These are phyloP conservation scores for Apus apus DNA, from an alignment of 2,113 vertebrate genomes.

Conservation along the genomic window DNA sequence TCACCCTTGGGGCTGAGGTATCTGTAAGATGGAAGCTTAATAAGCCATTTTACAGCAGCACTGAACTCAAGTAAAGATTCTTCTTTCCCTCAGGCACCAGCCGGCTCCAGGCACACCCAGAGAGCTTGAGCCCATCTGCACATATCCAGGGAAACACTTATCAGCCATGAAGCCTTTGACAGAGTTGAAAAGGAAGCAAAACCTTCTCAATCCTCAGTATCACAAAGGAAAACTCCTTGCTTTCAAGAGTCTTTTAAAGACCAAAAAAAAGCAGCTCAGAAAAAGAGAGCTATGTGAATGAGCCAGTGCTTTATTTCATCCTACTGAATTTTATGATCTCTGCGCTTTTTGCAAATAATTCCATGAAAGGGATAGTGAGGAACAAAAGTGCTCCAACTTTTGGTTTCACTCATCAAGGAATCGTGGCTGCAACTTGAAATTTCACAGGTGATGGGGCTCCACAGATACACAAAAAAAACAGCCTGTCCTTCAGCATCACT, in stretches of 20 bases:
- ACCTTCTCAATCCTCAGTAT: neutral
- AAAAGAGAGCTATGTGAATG: neutral
- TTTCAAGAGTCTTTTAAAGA: neutral
- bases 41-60: no score
- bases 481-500: slow-evolving; percentile 5
- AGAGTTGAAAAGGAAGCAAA: neutral
- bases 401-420: neutral
- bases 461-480: neutral
- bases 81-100: no score
- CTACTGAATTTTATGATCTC: neutral
- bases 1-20: no score
- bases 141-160: neutral
- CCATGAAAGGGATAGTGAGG: neutral
- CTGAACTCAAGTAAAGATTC: no score
- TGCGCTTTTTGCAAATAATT: neutral
- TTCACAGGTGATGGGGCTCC: neutral
- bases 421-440: neutral
- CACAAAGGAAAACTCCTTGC: neutral
- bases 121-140: neutral
- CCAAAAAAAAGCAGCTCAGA: neutral
- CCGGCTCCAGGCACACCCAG: no score
- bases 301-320: neutral
- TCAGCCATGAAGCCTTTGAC: neutral
- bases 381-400: neutral
- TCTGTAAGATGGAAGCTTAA: no score